Evolutionary conservation across 1,140 invertebrate genomes (phyloP), one percentile per base, ranked within the genome.

Genomic region (Polypedilum vanderplanki): DNA sequence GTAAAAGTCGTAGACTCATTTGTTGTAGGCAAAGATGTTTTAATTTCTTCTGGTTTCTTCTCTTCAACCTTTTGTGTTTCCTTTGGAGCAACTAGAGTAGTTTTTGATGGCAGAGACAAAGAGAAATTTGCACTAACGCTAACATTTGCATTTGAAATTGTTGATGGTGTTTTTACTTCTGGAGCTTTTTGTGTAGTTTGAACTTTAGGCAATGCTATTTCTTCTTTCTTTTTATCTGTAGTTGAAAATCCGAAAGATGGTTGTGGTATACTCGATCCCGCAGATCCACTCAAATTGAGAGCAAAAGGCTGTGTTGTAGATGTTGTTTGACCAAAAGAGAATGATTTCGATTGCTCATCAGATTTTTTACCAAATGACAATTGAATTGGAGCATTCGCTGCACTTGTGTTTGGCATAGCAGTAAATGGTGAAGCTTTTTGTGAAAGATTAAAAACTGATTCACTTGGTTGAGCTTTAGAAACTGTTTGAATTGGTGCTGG

Each of bases 1-100:
- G 65, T 70, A 20, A 70, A 70, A 3, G 65, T 9, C 5, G 65
- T 70, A 18, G 65, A 70, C 5, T 70, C 65, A 70, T n/a, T 70
- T 70, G 65, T 70, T 20, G 65, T 20, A 1, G 17, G 17, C 24
- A 33, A 33, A 33, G 24, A 3, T 18, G 20, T 3, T 20, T 70
- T 70, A 4, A 18, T 3, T 20, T 70, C 65, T 7, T 70, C 65
- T 7, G 17, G 7, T 12, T 70, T 70, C 5, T 70, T 70, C 10
- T 70, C 65, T 18, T 20, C 65, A 20, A 22, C 7, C 20, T 70
- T 70, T 70, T 10, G 10, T 9, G 18, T 9, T 70, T 70, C 65
- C 10, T 70, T 70, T 18, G 17, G 7, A 9, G 0, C 18, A 7
- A 9, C 9, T 22, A 7, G 18, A 18, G 65, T 18, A 2, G 65